A percentile compares a stretch with the other conserved stretches of the same genome.
These are phyloP conservation scores for Bedellia somnulentella DNA, from an alignment of 2,888 invertebrate genomes.

Conservation along the genomic window DNA sequence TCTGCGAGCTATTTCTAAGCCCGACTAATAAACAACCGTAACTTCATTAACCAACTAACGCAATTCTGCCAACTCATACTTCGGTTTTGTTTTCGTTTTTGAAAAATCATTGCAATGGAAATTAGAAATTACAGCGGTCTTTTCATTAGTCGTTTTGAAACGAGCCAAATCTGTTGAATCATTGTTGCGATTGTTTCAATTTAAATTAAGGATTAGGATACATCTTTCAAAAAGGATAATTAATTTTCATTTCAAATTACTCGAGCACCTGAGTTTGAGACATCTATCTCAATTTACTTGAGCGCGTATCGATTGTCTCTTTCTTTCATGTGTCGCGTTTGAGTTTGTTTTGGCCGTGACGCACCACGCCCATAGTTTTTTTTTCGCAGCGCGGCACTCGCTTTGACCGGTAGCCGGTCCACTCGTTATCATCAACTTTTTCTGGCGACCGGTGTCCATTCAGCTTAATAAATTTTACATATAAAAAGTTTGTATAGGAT, in stretches of 20 bases:
- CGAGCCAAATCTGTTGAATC: constrained; percentile 34
- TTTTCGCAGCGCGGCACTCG: constrained; percentile 14
- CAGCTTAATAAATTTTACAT: constrained; percentile 15
- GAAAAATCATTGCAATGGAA: constrained; percentile 36
- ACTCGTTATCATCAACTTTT: constrained; percentile 49
- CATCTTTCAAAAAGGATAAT: constrained; percentile 15
- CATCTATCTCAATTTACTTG: constrained; percentile 20
- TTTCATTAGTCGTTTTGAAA: constrained; percentile 24
- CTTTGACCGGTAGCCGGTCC: constrained; percentile 52
- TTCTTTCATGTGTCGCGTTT: constrained; percentile 28
- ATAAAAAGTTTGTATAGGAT: constrained; percentile 44
- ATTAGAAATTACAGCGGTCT: constrained; percentile 36
- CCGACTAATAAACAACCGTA: constrained; percentile 36
- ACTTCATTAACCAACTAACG: constrained; percentile 25
- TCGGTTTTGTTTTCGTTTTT: constrained; percentile 31
- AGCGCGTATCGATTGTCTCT: constrained; percentile 16
- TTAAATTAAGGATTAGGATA: constrained; percentile 3
- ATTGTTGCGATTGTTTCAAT: constrained; percentile 26
- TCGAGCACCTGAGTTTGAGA: too few relatives aligned
- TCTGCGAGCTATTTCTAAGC: constrained; percentile 34
- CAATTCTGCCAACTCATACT: constrained; percentile 35
- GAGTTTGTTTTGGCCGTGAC: constrained; percentile 60
- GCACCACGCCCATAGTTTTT: constrained; percentile 38
- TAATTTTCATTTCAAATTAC: constrained; percentile 36
- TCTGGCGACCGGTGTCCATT: constrained; percentile 37